Evolutionary conservation across 2,888 invertebrate genomes (phyloP), one percentile per base, ranked within the genome.

Genomic region (Petrolisthes manimaculis): DNA sequence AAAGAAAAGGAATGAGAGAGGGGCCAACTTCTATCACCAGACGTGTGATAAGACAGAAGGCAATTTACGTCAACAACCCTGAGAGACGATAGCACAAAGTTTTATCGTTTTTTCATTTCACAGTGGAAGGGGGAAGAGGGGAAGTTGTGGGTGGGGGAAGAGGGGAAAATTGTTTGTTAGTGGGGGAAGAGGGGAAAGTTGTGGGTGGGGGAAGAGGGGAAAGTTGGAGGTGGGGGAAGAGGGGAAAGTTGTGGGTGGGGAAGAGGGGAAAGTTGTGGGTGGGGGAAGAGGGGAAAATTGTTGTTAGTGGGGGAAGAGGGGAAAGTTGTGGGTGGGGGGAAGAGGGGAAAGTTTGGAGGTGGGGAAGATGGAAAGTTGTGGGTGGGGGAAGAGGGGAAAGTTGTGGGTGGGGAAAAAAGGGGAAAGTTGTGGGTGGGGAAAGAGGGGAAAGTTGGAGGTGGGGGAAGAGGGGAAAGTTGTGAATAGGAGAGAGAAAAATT

Each of bases 41-140:
- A 67, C 78, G 71, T 21, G 84, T 71, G 87, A 88, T 88, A 88
- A 88, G 84, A 80, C 87, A 88, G 84, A 75, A 88, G 74, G 81
- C 87, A 88, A 88, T 88, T 88, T 88, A 75, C 87, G 87, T 88
- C 84, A 79, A 83, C 87, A 84, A 84, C 84, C 71, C 87, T 83
- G 74, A 84, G 84, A 82, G 84, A 80, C 87, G 87, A 88, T 88
- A 88, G 51, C 84, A 80, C 80, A 88, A 84, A 84, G 69, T 88
- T 88, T 88, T 88, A 88, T 88, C 78, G 87, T 80, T 88, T 84
- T 88, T 88, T 74, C 75, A 80, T 85, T 85, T 85, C 78, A 88
- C 79, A 55, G 79, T 53, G 86, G 77, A 37, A 77, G 67, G 77
- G 14, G 74, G 53, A 51, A 54, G 55, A 61, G 21, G 84, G 78